Evolutionary conservation across 2,113 vertebrate genomes (phyloP).

Genomic region (Siniperca chuatsi): DNA sequence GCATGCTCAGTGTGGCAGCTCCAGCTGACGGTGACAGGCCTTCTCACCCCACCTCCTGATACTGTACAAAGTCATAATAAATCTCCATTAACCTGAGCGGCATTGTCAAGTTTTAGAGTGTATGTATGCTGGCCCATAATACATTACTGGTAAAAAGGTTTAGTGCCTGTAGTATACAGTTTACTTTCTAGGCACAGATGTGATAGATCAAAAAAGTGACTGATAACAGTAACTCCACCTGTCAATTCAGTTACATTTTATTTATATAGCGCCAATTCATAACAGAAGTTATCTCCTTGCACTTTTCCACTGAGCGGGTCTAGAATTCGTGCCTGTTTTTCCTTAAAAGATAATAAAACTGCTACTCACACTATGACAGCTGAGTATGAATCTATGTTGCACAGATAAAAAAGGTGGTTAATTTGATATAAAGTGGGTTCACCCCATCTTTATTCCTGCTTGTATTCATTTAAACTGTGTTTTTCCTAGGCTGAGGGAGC

Average conservation of each 20-base stretch:
- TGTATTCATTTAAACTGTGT: not conserved
- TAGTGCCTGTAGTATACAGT: not conserved
- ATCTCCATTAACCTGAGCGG: not conserved
- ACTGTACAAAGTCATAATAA: not conserved
- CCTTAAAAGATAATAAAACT: not conserved
- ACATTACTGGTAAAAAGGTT: not conserved
- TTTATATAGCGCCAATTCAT: too few relatives aligned
- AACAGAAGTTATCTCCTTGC: too few relatives aligned
- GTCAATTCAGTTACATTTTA: not conserved
- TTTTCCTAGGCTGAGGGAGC: conserved; percentile 92
- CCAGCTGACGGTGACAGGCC: conserved; percentile 68
- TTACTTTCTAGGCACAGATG: not conserved
- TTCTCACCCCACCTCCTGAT: not conserved
- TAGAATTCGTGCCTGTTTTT: not conserved
- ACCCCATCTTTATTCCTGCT: not conserved
- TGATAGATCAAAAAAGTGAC: not conserved
- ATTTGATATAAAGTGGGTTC: not conserved
- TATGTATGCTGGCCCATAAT: not conserved
- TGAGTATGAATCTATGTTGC: not conserved
- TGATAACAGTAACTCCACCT: not conserved
- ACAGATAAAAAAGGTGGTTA: not conserved
- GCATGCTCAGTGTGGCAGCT: conserved; percentile 70
- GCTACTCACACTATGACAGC: not conserved
- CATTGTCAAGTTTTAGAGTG: not conserved
- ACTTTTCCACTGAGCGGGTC: too few relatives aligned